Conservation (phyloP, 2,113 vertebrate genomes). For the Gnathonemus longibarbis region DNA sequence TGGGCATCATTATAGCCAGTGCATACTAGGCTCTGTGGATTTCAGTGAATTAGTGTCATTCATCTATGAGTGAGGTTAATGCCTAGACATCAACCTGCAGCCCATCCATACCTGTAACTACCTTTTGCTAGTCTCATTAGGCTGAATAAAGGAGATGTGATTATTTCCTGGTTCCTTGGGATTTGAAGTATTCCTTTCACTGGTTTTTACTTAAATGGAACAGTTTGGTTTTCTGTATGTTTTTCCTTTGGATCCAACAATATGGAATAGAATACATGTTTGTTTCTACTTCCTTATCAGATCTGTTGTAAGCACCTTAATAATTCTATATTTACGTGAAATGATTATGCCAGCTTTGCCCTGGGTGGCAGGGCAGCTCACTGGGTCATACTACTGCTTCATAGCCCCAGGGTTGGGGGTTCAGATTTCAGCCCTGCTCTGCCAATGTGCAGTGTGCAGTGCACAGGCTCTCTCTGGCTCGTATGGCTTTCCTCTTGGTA, state of each 20-base stretch:
- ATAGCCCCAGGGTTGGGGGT: background rate
- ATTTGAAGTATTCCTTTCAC: background rate
- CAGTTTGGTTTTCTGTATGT: background rate
- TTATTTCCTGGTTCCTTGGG: slow-evolving; percentile 21
- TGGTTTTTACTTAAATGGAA: background rate
- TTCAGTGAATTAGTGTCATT: background rate
- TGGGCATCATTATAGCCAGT: background rate
- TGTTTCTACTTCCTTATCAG: background rate
- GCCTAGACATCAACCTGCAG: background rate
- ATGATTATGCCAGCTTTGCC: background rate
- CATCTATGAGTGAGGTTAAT: background rate
- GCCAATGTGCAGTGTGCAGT: background rate
- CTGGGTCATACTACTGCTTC: background rate
- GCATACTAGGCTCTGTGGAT: background rate
- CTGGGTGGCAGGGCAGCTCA: background rate
- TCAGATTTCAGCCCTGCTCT: background rate
- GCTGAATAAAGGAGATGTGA: background rate
- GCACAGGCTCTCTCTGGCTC: background rate
- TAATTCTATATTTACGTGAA: background rate
- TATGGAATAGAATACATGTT: background rate
- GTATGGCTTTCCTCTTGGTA: background rate
- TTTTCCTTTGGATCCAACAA: background rate
- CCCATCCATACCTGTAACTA: background rate
- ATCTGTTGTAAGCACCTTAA: background rate
- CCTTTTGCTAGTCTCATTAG: background rate